Evolutionary conservation across 2,797 vertebrate species (phyloP).

Genomic region (Hyperoplus immaculatus): DNA sequence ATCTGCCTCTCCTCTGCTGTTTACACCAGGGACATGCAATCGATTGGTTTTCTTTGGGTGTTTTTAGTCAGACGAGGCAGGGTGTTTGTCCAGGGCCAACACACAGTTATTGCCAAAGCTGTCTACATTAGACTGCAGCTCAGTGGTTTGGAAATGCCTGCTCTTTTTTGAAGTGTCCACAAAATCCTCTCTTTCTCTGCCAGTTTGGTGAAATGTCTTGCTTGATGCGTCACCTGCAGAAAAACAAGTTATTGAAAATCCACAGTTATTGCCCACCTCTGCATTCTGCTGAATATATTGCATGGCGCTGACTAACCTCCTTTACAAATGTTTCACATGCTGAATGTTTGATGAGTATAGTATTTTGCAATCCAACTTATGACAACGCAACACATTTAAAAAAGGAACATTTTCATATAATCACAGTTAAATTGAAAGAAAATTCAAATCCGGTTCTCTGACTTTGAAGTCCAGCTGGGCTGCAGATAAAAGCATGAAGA

Average conservation of each 20-base stretch:
- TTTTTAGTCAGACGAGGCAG: background rate
- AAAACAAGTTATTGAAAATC: constrained; percentile 11
- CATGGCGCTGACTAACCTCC: background rate
- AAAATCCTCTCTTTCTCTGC: background rate
- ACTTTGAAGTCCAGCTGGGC: constrained; percentile 1
- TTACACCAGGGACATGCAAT: constrained; percentile 2
- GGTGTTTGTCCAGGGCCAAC: constrained; percentile 17
- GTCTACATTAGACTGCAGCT: background rate
- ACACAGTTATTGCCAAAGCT: background rate
- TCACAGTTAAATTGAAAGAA: constrained; percentile 21
- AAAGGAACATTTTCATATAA: constrained; percentile 3
- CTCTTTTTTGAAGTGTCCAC: background rate
- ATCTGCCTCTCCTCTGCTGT: constrained; percentile 15
- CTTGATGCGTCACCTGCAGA: constrained; percentile 41
- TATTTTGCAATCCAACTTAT: too few relatives aligned
- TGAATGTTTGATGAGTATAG: background rate
- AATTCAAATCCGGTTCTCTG: background rate
- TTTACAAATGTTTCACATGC: background rate
- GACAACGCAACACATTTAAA: constrained; percentile 4
- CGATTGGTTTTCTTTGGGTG: background rate
- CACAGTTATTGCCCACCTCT: background rate
- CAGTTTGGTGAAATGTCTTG: background rate
- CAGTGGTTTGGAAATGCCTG: background rate
- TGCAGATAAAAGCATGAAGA: constrained; percentile 13
- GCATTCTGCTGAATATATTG: background rate